Evolutionary conservation across 2,888 invertebrate genomes (phyloP).

Genomic region (Andrena camellia): DNA sequence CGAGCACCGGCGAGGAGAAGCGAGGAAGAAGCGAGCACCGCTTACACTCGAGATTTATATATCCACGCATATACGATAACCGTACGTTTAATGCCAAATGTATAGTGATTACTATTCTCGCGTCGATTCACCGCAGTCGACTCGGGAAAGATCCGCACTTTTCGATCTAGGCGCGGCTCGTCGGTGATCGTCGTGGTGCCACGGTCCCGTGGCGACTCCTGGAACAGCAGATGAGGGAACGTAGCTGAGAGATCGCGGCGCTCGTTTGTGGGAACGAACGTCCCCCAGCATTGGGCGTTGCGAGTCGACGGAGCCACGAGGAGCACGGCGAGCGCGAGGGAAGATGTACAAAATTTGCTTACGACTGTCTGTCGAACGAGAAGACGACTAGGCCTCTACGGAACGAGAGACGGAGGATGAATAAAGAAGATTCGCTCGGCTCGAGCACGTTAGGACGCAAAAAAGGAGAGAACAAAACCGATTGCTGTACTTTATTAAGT

Average conservation of each 20-base stretch:
- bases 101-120: slow-evolving; percentile 80
- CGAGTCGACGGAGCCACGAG: slow-evolving; percentile 15
- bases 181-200: slow-evolving; percentile 18
- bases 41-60: slow-evolving; percentile 78
- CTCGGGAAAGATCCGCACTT: background rate
- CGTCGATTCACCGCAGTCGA: background rate
- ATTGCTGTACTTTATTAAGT: slow-evolving; percentile 86
- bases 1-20: slow-evolving; percentile 7
- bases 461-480: slow-evolving; percentile 70
- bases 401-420: slow-evolving; percentile 30
- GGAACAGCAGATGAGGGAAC: too few species aligned
- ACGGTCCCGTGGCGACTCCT: background rate
- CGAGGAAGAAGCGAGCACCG: slow-evolving; percentile 14
- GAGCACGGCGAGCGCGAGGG: slow-evolving; percentile 37
- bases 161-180: slow-evolving; percentile 23
- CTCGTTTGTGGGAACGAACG: too few species aligned
- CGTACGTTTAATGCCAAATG: slow-evolving; percentile 85
- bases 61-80: slow-evolving; percentile 80
- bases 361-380: slow-evolving; percentile 70
- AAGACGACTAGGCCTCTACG: slow-evolving; percentile 46
- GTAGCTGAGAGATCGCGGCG: background rate
- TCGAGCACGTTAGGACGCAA: slow-evolving; percentile 64
- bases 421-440: slow-evolving; percentile 50
- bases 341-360: slow-evolving; percentile 77
- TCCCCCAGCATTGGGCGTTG: background rate